Conservation (phyloP, 2,797 vertebrate species). For the Syncerus caffer region DNA sequence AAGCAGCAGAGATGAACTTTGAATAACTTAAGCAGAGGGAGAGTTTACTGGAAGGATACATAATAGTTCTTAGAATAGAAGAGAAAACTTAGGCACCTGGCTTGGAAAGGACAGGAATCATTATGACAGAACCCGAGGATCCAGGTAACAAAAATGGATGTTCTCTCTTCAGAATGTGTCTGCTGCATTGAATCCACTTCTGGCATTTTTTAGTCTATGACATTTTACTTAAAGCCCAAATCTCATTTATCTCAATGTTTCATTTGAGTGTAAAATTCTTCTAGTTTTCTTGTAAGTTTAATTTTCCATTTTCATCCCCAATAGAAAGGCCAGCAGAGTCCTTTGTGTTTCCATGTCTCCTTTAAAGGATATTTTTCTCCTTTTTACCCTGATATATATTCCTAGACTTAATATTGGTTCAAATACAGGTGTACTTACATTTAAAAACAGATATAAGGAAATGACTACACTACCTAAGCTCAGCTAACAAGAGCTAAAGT, state of each 20-base stretch:
- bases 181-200: background rate
- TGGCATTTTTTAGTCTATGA: background rate
- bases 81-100: background rate
- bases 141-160: background rate
- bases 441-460: background rate
- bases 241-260: background rate
- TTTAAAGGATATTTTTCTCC: background rate
- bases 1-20: conserved; percentile 26
- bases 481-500: background rate
- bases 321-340: background rate
- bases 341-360: background rate
- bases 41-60: background rate
- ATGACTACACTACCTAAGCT: background rate
- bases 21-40: conserved; percentile 1
- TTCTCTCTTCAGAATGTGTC: background rate
- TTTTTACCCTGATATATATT: background rate
- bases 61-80: background rate
- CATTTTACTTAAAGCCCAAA: background rate
- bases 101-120: background rate
- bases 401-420: background rate
- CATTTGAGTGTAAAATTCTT: background rate
- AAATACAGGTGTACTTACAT: background rate
- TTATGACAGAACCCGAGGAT: background rate
- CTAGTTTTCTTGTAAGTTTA: background rate
- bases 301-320: background rate